phyloP scores from a whole-genome alignment of 2,888 invertebrate genomes.

The Calameuta filiformis region DNA sequence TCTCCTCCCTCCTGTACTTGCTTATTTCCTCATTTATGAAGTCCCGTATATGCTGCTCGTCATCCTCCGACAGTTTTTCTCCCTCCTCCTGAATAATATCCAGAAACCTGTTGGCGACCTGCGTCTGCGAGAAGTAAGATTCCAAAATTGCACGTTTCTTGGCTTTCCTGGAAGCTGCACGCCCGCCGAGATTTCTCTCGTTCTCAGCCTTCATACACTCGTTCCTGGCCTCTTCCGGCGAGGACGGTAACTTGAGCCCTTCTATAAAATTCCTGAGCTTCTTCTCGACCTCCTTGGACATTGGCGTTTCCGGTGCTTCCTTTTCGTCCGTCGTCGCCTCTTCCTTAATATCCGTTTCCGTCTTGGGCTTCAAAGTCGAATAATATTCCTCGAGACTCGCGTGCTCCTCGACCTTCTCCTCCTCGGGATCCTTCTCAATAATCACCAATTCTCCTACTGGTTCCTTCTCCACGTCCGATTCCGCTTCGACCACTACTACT shows the following conservation, averaged over 20 bases:
- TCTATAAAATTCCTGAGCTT: conserved; percentile 57
- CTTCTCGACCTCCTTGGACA: conserved; percentile 54
- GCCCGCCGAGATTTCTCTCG: conserved; percentile 39
- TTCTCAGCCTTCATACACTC: conserved; percentile 25
- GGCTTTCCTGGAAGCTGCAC: conserved; percentile 64
- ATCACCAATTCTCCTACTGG: conserved; percentile 65
- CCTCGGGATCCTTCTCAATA: conserved; percentile 29
- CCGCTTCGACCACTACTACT: conserved; percentile 72
- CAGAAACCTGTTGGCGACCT: conserved; percentile 74
- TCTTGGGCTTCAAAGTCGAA: neutral
- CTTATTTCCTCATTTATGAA: conserved; percentile 69
- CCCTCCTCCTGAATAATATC: conserved; percentile 85
- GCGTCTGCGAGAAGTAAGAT: conserved; percentile 70
- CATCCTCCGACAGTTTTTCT: conserved; percentile 74
- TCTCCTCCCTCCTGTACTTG: conserved; percentile 62
- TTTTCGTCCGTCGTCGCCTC: conserved; percentile 6
- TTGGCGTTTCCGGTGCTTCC: conserved; percentile 17
- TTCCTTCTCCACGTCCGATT: conserved; percentile 74
- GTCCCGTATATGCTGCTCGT: conserved; percentile 63
- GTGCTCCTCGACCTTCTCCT: conserved; percentile 56
- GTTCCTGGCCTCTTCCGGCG: conserved; percentile 27
- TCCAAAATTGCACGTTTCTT: conserved; percentile 70
- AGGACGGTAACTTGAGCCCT: conserved; percentile 48
- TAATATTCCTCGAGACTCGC: conserved; percentile 53
- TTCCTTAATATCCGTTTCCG: neutral